A percentile compares a stretch with the other conserved stretches of the same genome.
Conservation (phyloP, 2,113 vertebrate genomes). For the Aegotheles bennettii region DNA sequence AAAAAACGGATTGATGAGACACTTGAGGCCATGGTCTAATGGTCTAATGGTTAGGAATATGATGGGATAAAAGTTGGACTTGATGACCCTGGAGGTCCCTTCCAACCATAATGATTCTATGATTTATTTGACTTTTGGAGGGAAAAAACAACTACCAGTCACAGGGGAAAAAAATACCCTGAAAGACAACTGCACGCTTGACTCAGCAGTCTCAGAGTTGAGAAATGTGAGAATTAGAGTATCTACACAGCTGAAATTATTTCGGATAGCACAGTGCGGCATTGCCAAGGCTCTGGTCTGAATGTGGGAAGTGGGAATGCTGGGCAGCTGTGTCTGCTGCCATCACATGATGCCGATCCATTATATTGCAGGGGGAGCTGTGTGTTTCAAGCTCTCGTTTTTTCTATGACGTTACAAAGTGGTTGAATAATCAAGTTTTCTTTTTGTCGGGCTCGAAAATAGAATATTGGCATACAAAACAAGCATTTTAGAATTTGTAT, state of each 20-base stretch:
- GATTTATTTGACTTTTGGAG: neutral
- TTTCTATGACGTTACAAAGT: neutral
- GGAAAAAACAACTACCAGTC: neutral
- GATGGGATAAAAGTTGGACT: too few relatives aligned
- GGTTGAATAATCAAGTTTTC: neutral
- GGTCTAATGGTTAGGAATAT: too few relatives aligned
- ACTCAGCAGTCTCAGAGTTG: neutral
- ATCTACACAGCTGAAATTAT: neutral
- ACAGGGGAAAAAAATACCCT: rapidly evolving
- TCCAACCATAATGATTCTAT: too few relatives aligned
- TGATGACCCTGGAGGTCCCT: too few relatives aligned
- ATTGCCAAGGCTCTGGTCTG: neutral
- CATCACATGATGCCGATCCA: neutral
- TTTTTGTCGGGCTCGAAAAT: neutral
- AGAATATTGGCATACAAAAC: neutral
- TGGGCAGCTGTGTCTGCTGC: neutral
- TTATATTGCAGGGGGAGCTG: neutral
- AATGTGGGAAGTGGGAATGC: constrained; percentile 11
- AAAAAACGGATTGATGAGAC: too few relatives aligned
- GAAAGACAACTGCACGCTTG: neutral
- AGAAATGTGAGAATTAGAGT: neutral
- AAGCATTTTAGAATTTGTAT: neutral
- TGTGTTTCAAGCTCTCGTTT: neutral
- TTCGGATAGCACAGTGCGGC: neutral
- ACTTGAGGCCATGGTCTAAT: too few relatives aligned